These are phyloP conservation scores for Forbesichthys agassizii DNA, from an alignment of 2,113 vertebrate species.

Conservation along the genomic window DNA sequence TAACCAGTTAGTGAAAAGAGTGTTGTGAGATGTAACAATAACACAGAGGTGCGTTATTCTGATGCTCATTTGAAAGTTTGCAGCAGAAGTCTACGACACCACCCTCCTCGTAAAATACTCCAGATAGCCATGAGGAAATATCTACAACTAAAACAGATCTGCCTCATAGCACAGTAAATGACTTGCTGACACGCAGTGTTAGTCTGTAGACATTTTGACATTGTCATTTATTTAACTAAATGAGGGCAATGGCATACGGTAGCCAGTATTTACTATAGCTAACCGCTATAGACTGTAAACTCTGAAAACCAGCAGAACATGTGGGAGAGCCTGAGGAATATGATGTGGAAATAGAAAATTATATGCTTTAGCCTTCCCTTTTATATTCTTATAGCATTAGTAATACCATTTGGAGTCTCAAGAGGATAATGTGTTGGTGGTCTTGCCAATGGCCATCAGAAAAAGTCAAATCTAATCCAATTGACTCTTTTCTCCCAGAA, in stretches of 20 bases:
- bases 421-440: too few relatives aligned
- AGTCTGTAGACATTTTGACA: conserved; percentile 14
- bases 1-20: conserved; percentile 53
- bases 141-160: conserved; percentile 49
- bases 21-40: conserved; percentile 46
- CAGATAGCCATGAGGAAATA: conserved; percentile 60
- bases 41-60: conserved; percentile 52
- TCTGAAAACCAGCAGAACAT: conserved; percentile 17
- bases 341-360: neutral
- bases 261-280: conserved; percentile 12
- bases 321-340: neutral
- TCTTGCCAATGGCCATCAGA: too few relatives aligned
- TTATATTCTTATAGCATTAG: neutral
- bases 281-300: conserved; percentile 11
- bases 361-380: neutral
- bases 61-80: conserved; percentile 64
- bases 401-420: neutral
- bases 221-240: conserved; percentile 36
- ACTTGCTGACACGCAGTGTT: conserved; percentile 41
- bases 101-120: conserved; percentile 28
- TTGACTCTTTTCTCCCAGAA: too few relatives aligned
- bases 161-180: conserved; percentile 35
- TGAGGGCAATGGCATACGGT: conserved; percentile 8
- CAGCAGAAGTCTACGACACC: conserved; percentile 50
- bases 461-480: too few relatives aligned